Conservation (phyloP, 2,888 invertebrate genomes). For the Acanthosoma haemorrhoidale region DNA sequence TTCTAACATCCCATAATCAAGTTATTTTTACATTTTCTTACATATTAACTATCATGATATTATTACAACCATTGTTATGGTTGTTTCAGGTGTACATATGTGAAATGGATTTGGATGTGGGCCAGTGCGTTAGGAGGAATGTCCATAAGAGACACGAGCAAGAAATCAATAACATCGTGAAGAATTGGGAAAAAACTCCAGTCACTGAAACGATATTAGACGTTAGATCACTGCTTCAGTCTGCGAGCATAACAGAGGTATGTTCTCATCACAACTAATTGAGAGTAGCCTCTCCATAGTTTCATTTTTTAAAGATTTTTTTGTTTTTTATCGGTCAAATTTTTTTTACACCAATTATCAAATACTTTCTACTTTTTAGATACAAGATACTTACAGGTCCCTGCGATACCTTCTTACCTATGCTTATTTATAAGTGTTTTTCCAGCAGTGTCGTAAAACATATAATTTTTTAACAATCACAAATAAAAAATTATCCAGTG, state of each 20-base stretch:
- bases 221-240: slow-evolving; percentile 75
- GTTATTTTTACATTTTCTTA: not conserved
- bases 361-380: too few relatives aligned
- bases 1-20: too few relatives aligned
- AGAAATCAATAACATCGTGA: slow-evolving; percentile 68
- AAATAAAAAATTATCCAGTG: too few relatives aligned
- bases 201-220: slow-evolving; percentile 75
- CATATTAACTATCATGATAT: not conserved
- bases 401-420: too few relatives aligned
- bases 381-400: too few relatives aligned
- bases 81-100: slow-evolving; percentile 76
- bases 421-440: too few relatives aligned
- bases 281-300: not conserved
- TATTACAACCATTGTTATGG: not conserved
- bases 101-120: slow-evolving; percentile 76
- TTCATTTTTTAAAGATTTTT: not conserved
- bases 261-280: not conserved
- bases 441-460: too few relatives aligned
- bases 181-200: slow-evolving; percentile 73
- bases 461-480: too few relatives aligned
- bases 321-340: not conserved
- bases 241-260: slow-evolving; percentile 73
- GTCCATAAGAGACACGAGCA: slow-evolving; percentile 71
- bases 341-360: too few relatives aligned
- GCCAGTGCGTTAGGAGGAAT: slow-evolving; percentile 74